Conservation (phyloP, 2,113 vertebrate genomes). For the Setophaga kirtlandii region DNA sequence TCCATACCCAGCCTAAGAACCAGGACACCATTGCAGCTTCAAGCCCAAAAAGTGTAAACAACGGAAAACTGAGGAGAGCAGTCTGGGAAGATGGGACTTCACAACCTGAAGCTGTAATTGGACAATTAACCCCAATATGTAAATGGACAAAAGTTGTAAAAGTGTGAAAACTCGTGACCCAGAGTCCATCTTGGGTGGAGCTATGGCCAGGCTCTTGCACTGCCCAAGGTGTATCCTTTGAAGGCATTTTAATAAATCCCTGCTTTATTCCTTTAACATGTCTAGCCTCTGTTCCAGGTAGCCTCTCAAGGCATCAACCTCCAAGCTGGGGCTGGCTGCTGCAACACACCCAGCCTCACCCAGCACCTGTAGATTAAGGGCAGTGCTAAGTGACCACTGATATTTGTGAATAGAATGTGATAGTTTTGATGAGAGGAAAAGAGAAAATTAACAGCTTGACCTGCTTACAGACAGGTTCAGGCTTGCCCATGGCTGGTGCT, state of each 20-base stretch:
- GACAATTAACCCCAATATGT: neutral
- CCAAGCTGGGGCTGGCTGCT: neutral
- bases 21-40: neutral
- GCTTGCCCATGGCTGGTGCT: fast-evolving
- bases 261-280: neutral
- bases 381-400: neutral
- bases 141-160: neutral
- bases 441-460: neutral
- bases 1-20: neutral
- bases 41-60: neutral
- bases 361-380: neutral
- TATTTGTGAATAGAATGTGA: neutral
- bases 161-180: neutral
- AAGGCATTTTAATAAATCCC: neutral
- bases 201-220: neutral
- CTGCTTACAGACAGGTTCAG: fast-evolving
- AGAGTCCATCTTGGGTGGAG: neutral
- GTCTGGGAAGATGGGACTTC: neutral
- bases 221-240: neutral
- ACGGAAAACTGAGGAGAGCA: neutral
- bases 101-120: neutral
- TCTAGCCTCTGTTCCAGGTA: neutral
- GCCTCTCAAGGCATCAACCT: neutral
- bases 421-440: neutral
- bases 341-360: neutral